A percentile compares a stretch with the other conserved stretches of the same genome.
These are phyloP conservation scores for Diorhabda elongata DNA, from an alignment of 1,140 invertebrate genomes.

Conservation along the genomic window DNA sequence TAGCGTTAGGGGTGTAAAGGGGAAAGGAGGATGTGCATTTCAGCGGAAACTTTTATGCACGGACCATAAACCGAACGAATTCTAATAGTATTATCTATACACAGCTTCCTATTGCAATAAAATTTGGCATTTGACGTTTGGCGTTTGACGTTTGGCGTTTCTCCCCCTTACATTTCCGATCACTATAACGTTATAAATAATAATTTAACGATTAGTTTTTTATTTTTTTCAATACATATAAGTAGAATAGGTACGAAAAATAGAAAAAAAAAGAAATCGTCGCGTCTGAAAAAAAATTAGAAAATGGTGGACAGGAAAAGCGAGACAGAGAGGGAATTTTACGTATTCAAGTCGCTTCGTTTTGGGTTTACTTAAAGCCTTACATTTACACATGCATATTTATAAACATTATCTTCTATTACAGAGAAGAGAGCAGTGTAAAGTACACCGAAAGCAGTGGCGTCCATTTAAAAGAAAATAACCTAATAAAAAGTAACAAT, in stretches of 20 bases:
- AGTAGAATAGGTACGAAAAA: too few relatives aligned
- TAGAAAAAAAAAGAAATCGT: too few relatives aligned
- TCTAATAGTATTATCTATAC: slow-evolving; percentile 49
- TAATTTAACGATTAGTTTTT: too few relatives aligned
- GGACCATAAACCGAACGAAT: slow-evolving; percentile 47
- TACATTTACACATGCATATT: slow-evolving; percentile 48
- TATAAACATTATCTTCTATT: slow-evolving; percentile 49
- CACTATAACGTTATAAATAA: too few relatives aligned
- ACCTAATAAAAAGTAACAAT: too few relatives aligned
- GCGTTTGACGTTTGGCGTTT: background rate
- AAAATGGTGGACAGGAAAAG: background rate
- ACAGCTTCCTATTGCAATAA: slow-evolving; percentile 45
- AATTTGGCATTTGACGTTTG: slow-evolving; percentile 5
- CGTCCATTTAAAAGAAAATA: background rate
- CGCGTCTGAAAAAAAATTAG: too few relatives aligned
- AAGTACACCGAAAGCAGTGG: slow-evolving; percentile 35
- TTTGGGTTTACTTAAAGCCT: slow-evolving; percentile 38
- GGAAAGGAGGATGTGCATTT: slow-evolving; percentile 32
- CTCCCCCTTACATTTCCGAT: background rate
- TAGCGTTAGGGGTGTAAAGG: too few relatives aligned
- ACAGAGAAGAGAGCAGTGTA: slow-evolving; percentile 42
- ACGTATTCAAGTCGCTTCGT: slow-evolving; percentile 38
- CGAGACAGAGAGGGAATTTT: slow-evolving; percentile 23
- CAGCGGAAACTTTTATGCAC: slow-evolving; percentile 48
- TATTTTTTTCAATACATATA: too few relatives aligned